Conservation (phyloP, 2,113 vertebrate species). For the Pseudorhombus dupliciocellatus region DNA sequence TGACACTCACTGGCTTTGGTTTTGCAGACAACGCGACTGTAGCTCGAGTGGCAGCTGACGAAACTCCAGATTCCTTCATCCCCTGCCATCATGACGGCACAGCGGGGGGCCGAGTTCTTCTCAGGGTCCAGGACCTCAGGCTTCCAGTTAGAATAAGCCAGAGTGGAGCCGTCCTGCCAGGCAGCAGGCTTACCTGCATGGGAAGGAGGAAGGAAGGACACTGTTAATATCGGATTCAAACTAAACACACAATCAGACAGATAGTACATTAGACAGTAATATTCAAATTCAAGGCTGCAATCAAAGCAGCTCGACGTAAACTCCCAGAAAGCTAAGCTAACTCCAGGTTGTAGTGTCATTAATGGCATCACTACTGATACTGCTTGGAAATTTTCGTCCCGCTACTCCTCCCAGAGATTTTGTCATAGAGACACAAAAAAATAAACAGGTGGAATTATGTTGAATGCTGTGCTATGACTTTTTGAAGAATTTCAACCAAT, state of each 20-base stretch:
- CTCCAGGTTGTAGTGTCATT: too few species aligned
- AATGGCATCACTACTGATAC: too few species aligned
- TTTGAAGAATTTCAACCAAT: too few species aligned
- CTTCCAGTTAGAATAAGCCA: slow-evolving; percentile 86
- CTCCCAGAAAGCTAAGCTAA: too few species aligned
- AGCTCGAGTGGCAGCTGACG: slow-evolving; percentile 80
- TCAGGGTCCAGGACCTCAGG: rapidly evolving
- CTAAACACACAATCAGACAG: background rate
- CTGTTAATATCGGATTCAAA: background rate
- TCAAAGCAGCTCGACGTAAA: too few species aligned
- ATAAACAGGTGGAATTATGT: too few species aligned
- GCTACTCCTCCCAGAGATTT: too few species aligned
- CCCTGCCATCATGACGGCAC: slow-evolving; percentile 84
- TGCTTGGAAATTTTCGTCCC: too few species aligned
- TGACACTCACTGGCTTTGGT: slow-evolving; percentile 82
- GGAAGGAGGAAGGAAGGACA: background rate
- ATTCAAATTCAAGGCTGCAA: too few species aligned
- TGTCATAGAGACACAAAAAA: too few species aligned
- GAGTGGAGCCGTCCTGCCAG: slow-evolving; percentile 87
- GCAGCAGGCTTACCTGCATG: slow-evolving; percentile 56
- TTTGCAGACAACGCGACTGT: slow-evolving; percentile 91
- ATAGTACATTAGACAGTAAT: too few species aligned
- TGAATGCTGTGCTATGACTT: too few species aligned
- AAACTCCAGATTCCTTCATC: slow-evolving; percentile 84
- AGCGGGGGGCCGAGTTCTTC: slow-evolving; percentile 54